These are phyloP conservation scores for Rhinogobius similis DNA, from an alignment of 2,113 vertebrate genomes.

Conservation along the genomic window DNA sequence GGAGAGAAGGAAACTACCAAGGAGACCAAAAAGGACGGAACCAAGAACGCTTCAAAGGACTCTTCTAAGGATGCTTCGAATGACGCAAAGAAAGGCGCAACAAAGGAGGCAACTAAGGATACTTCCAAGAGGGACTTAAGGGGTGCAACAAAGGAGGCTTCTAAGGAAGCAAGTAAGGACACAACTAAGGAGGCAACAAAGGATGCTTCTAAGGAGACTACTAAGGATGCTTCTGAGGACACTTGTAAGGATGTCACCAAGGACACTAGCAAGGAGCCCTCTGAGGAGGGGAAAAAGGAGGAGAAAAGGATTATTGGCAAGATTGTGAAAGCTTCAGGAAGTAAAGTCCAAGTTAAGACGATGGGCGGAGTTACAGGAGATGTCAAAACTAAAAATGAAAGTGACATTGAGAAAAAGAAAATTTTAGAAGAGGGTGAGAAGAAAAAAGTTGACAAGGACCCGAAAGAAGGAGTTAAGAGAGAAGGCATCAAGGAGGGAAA, in stretches of 20 bases:
- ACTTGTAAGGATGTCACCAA: background rate
- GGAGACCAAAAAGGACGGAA: background rate
- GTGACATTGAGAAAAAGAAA: background rate
- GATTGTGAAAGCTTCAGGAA: constrained; percentile 56
- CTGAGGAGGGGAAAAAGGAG: constrained; percentile 28
- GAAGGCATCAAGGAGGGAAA: background rate
- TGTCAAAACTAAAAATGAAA: background rate
- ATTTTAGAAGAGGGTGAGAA: background rate
- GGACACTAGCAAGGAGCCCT: background rate
- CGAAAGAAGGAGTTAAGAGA: background rate
- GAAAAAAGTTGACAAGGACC: background rate
- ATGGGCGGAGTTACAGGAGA: constrained; percentile 43
- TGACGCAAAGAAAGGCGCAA: too few species aligned
- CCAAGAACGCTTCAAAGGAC: background rate
- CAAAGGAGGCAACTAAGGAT: too few species aligned
- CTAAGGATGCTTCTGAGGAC: background rate
- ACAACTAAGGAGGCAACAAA: background rate
- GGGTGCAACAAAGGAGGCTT: too few species aligned
- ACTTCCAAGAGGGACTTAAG: too few species aligned
- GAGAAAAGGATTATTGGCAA: constrained; percentile 66
- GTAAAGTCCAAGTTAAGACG: constrained; percentile 62
- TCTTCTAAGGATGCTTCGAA: too few species aligned
- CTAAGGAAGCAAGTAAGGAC: background rate
- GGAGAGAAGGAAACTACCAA: background rate
- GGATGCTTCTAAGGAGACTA: background rate